phyloP scores from a whole-genome alignment of 2,113 vertebrate species.

The Cromileptes altivelis region DNA sequence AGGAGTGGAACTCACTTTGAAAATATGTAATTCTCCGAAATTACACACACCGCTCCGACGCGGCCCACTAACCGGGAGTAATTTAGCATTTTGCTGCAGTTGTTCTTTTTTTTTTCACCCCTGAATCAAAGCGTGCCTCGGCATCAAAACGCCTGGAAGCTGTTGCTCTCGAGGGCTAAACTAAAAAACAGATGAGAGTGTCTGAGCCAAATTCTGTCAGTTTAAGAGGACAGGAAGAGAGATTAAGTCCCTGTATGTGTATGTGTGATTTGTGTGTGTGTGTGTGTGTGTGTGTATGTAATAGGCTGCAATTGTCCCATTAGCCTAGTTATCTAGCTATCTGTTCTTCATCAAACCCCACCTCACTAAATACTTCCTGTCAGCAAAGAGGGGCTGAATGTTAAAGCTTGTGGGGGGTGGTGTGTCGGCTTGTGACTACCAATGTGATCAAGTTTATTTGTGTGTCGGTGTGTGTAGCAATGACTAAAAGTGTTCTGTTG shows the following conservation, averaged over 20 bases:
- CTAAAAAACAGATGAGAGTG: slow-evolving; percentile 58
- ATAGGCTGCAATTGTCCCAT: slow-evolving; percentile 54
- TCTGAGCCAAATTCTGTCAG: slow-evolving; percentile 46
- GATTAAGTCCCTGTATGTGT: slow-evolving; percentile 23
- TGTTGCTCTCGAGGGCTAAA: slow-evolving; percentile 35
- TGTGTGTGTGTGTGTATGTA: background rate
- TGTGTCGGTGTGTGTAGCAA: background rate
- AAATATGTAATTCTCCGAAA: slow-evolving; percentile 66
- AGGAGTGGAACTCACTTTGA: slow-evolving; percentile 39
- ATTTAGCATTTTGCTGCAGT: slow-evolving; percentile 56
- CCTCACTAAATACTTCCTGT: slow-evolving; percentile 75
- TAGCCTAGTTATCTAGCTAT: slow-evolving; percentile 67
- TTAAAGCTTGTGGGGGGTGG: slow-evolving; percentile 18
- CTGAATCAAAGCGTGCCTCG: slow-evolving; percentile 48
- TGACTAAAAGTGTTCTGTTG: slow-evolving; percentile 22
- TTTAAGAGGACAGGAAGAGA: slow-evolving; percentile 47
- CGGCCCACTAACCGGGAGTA: slow-evolving; percentile 31
- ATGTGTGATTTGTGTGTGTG: slow-evolving; percentile 4
- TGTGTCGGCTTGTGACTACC: background rate
- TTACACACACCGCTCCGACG: slow-evolving; percentile 40
- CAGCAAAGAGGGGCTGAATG: slow-evolving; percentile 22
- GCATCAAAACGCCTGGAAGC: slow-evolving; percentile 45
- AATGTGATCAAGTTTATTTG: background rate
- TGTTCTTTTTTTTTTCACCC: slow-evolving; percentile 7
- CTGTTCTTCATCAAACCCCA: slow-evolving; percentile 72